Evolutionary conservation across 1,140 invertebrate species (phyloP).

Genomic region (Saccostrea cuccullata): DNA sequence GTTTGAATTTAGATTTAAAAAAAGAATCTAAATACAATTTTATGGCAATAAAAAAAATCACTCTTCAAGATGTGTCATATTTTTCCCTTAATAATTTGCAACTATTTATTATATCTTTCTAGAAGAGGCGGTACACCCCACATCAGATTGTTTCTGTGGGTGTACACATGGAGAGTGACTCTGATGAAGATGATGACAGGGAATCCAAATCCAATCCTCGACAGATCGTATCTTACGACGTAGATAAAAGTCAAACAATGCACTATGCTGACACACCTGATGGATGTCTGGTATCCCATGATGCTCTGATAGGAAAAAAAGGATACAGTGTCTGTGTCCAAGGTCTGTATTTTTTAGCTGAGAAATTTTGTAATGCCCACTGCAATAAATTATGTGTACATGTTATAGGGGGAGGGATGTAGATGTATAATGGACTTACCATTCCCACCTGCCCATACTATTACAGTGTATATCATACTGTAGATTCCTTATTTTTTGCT

Average conservation of each 20-base stretch:
- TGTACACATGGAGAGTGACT: background rate
- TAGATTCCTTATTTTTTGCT: too few species aligned
- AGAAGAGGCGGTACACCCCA: background rate
- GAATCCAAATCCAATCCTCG: background rate
- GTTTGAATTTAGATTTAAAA: too few species aligned
- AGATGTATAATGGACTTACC: too few species aligned
- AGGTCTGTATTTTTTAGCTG: background rate
- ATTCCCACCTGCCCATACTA: too few species aligned
- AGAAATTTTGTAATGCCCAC: too few species aligned
- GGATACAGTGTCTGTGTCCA: slow-evolving; percentile 2
- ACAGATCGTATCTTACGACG: background rate
- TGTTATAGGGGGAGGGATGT: too few species aligned
- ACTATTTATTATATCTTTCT: background rate
- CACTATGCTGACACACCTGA: background rate
- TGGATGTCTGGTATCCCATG: slow-evolving; percentile 8
- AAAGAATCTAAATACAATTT: too few species aligned
- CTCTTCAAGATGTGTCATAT: too few species aligned
- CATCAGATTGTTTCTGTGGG: background rate
- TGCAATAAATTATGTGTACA: too few species aligned
- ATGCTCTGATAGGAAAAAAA: background rate
- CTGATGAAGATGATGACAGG: background rate
- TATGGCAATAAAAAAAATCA: too few species aligned
- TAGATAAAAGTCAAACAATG: background rate
- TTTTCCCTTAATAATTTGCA: too few species aligned
- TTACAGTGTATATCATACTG: too few species aligned